Evolutionary conservation across 2,113 vertebrate genomes (phyloP).

Genomic region (Emberiza fucata): DNA sequence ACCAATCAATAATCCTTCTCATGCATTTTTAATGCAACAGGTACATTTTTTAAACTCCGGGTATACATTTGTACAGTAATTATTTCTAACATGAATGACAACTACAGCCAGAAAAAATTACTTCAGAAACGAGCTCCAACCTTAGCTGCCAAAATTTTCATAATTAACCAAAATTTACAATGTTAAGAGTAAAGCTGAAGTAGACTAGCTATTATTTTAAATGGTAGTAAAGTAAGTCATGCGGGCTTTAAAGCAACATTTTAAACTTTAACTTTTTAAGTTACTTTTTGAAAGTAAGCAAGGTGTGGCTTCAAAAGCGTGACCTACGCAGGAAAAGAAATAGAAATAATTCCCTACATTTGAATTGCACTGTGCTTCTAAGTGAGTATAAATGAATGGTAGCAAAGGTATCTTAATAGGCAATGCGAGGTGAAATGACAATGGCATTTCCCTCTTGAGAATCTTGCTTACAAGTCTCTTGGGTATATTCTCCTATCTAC

Average conservation of each 20-base stretch:
- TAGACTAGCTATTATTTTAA: background rate
- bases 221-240: background rate
- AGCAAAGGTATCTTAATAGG: background rate
- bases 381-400: background rate
- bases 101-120: background rate
- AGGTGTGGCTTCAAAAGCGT: background rate
- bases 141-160: background rate
- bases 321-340: background rate
- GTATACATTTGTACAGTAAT: background rate
- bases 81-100: background rate
- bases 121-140: background rate
- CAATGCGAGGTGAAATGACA: background rate
- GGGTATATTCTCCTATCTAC: background rate
- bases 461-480: background rate
- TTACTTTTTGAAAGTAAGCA: background rate
- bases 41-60: background rate
- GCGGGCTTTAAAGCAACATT: background rate
- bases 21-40: background rate
- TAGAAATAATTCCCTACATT: background rate
- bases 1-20: background rate
- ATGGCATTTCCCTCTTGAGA: background rate
- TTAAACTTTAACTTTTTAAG: background rate
- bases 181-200: background rate
- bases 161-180: background rate
- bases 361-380: background rate